A percentile compares a stretch with the other conserved stretches of the same genome.
Conservation (phyloP, 2,888 invertebrate species). For the Limnephilus marmoratus region DNA sequence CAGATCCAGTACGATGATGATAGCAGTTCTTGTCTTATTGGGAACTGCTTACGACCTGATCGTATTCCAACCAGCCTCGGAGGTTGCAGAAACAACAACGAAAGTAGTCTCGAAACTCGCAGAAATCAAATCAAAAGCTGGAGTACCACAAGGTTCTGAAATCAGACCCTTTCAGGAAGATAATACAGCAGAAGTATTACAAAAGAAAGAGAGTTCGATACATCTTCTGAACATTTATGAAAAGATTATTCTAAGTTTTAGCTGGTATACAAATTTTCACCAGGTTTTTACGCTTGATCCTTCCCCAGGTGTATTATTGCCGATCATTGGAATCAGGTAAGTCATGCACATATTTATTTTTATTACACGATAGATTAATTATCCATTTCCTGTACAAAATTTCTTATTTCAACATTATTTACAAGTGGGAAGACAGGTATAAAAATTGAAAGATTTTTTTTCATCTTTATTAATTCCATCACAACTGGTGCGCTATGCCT, state of each 20-base stretch:
- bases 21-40: neutral
- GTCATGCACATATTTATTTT: neutral
- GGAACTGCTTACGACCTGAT: conserved; percentile 51
- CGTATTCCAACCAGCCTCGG: neutral
- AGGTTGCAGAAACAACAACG: neutral
- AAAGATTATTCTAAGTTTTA: conserved; percentile 73
- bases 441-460: too few species aligned
- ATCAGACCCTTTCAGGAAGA: neutral
- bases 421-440: too few species aligned
- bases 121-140: neutral
- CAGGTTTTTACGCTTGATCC: conserved; percentile 69
- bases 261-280: conserved; percentile 73
- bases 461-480: too few species aligned
- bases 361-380: too few species aligned
- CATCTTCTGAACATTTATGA: conserved; percentile 64
- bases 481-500: too few species aligned
- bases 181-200: neutral
- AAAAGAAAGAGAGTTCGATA: neutral
- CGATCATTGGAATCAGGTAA: conserved; percentile 74
- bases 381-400: too few species aligned
- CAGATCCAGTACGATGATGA: conserved; percentile 4
- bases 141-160: neutral
- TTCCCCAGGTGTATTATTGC: conserved; percentile 69
- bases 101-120: neutral
- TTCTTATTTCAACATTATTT: too few species aligned